Percentiles rank a stretch among this genome's conserved stretches.
Evolutionary conservation across 2,797 vertebrate genomes (phyloP).

Genomic region (Taeniopygia guttata): DNA sequence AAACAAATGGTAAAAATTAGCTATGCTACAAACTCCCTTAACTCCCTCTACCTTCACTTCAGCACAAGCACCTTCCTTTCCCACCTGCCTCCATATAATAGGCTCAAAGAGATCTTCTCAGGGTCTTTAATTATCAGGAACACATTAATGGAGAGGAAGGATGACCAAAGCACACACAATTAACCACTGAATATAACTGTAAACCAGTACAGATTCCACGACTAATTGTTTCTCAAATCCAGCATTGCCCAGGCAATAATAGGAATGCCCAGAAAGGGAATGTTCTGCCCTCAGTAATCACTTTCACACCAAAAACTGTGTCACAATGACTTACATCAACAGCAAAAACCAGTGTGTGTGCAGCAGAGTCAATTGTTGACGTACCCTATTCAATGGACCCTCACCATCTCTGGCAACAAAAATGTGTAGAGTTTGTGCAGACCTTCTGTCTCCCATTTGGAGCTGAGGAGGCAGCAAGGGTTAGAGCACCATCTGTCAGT

Average conservation of each 20-base stretch:
- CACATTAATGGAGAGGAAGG: conserved; percentile 6
- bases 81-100: background rate
- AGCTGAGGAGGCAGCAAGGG: background rate
- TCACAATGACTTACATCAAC: background rate
- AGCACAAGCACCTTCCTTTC: background rate
- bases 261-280: background rate
- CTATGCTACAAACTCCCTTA: conserved; percentile 30
- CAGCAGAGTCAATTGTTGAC: background rate
- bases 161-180: conserved; percentile 28
- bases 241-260: background rate
- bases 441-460: background rate
- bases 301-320: conserved; percentile 7
- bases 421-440: background rate
- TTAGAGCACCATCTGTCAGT: background rate
- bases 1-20: conserved; percentile 71
- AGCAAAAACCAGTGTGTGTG: background rate
- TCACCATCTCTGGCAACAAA: background rate
- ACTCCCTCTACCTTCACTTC: background rate
- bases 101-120: conserved; percentile 25
- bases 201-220: background rate
- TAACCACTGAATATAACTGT: conserved; percentile 1
- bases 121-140: conserved; percentile 2
- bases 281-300: background rate
- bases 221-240: background rate
- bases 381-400: background rate